Conservation (phyloP, 2,113 vertebrate genomes). For the Garra rufa region DNA sequence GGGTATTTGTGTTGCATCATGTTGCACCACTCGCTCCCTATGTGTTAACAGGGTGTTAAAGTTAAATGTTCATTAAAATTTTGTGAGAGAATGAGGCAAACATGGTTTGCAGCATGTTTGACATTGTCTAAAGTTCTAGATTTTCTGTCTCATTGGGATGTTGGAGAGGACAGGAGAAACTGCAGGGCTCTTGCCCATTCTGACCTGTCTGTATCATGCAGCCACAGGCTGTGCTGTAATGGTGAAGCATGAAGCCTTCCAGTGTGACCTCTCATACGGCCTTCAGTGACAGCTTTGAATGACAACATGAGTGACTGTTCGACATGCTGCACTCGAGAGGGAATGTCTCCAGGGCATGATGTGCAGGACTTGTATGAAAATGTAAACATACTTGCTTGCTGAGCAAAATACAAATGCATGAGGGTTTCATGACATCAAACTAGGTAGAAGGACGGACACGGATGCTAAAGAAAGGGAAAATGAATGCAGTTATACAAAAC, state of each 20-base stretch:
- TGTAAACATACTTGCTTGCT: conserved; percentile 29
- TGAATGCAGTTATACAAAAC: not conserved
- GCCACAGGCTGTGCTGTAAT: conserved; percentile 28
- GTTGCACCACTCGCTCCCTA: not conserved
- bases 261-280: not conserved
- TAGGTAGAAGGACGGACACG: not conserved
- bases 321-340: conserved; percentile 27
- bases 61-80: not conserved
- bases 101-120: not conserved
- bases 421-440: conserved; percentile 5
- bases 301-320: conserved; percentile 37
- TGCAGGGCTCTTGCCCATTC: conserved; percentile 29
- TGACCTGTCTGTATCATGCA: conserved; percentile 31
- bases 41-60: not conserved
- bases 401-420: conserved; percentile 19
- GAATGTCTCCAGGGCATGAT: conserved; percentile 13
- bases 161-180: conserved; percentile 9
- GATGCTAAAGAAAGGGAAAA: not conserved
- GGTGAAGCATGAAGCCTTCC: conserved; percentile 23
- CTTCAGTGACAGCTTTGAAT: conserved; percentile 38
- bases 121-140: not conserved
- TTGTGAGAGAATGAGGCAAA: too few species aligned
- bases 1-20: conserved; percentile 1
- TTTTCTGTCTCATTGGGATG: not conserved
- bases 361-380: conserved; percentile 20